Base-by-base conservation (phyloP, 2,888 invertebrate species). In the Nymphalis polychloros region DNA sequence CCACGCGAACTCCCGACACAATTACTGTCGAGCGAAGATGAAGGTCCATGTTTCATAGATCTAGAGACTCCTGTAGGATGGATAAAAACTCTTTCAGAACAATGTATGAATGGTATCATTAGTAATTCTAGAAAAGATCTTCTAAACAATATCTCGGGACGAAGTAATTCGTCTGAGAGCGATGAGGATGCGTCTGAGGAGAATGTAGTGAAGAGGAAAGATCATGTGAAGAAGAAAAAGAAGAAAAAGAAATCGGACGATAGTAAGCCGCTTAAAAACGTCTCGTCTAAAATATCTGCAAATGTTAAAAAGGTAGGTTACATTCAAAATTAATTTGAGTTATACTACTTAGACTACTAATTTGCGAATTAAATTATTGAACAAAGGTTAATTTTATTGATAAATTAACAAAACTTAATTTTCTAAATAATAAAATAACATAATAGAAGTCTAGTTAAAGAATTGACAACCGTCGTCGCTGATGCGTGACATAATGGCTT, bases 1-100 rank as follows among this genome's bases (percentile, higher is more conserved):
- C 92, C 93, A 50, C 87, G 95, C 27, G 93, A 94, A 57, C 77
- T 95, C 1, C 94, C 95, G 1, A 88, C 85, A 0, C 87, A 84
- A 72, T 79, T 88, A 49, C 78, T 88, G 20, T 93, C 92, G 0
- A 93, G 93, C 71, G 91, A 93, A 76, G 93, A 93, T 70, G 93
- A 92, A 69, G 92, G 91, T 0, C 89, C 93, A 0, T 89, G 89
- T 74, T 93, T 86, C 75, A 91, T 92, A 19, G 92, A 92, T 76
- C 86, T 85, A 0, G 92, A 90, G 69, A 91, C 92, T 0, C 93
- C 93, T 0, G 81, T 77, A 0, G 87, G 79, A 57, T 93, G 93
- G 93, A 93, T 92, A 72, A 89, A 88, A 71, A 88, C 87, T 0
- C 79, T 90, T 0, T 90, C 90, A 0, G 89, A 93, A 69, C 91